Evolutionary conservation across 2,113 vertebrate genomes (phyloP).

Genomic region (Alouatta palliata): DNA sequence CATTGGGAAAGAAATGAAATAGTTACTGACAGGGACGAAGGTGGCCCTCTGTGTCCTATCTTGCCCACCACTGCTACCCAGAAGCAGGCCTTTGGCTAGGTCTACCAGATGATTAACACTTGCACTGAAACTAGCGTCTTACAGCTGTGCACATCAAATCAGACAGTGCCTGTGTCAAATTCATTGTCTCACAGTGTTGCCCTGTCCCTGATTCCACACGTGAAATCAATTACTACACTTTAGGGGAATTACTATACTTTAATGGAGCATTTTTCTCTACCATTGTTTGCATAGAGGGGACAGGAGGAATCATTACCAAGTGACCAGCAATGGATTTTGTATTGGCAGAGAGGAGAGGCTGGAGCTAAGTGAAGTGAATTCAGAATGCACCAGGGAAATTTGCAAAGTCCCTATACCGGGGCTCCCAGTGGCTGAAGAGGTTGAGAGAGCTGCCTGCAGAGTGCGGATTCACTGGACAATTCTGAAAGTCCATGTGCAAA

Average conservation of each 20-base stretch:
- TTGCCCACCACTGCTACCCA: not conserved
- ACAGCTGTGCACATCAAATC: slow-evolving; percentile 73
- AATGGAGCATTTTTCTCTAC: slow-evolving; percentile 62
- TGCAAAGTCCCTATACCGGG: accelerated
- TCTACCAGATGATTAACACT: not conserved
- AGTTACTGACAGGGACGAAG: not conserved
- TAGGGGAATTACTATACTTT: slow-evolving; percentile 73
- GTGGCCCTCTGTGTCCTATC: not conserved
- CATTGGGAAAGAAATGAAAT: not conserved
- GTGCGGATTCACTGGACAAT: not conserved
- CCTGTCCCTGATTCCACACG: slow-evolving; percentile 76
- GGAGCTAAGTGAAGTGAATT: accelerated
- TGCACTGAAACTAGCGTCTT: slow-evolving; percentile 45
- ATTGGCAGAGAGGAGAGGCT: not conserved
- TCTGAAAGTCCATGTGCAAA: not conserved
- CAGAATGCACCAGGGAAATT: not conserved
- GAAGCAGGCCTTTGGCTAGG: not conserved
- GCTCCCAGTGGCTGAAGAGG: too few relatives aligned
- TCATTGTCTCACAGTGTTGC: slow-evolving; percentile 73
- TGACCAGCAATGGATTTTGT: slow-evolving; percentile 57
- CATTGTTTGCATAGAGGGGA: slow-evolving; percentile 63
- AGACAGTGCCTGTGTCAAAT: slow-evolving; percentile 78
- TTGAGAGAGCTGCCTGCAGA: not conserved
- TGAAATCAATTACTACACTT: slow-evolving; percentile 82
- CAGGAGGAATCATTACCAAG: slow-evolving; percentile 71